Conservation (phyloP, 2,797 vertebrate species). For the Tokudaia tokunoshimensis region DNA sequence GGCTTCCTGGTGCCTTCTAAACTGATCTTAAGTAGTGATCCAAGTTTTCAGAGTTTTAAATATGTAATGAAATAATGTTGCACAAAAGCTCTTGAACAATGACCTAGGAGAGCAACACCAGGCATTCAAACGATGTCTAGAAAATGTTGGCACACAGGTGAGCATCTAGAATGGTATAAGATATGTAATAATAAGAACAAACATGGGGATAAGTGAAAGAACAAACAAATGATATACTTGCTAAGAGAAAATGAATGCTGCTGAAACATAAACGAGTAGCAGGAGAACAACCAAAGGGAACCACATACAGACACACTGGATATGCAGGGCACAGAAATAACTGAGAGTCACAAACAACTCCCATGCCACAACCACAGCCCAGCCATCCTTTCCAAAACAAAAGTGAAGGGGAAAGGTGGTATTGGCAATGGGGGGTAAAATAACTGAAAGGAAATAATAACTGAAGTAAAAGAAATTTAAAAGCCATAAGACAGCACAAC, state of each 20-base stretch:
- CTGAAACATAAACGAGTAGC: not conserved
- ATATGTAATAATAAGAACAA: not conserved
- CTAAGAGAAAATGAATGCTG: not conserved
- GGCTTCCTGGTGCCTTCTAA: not conserved
- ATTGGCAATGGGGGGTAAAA: too few species aligned
- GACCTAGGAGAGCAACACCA: not conserved
- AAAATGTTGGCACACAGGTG: not conserved
- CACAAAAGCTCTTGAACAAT: not conserved
- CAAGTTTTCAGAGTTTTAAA: not conserved
- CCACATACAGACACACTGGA: not conserved
- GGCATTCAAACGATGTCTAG: not conserved
- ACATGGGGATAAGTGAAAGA: not conserved
- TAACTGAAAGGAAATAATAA: not conserved
- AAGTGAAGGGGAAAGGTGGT: not conserved
- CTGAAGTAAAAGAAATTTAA: slow-evolving; percentile 33
- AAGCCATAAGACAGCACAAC: not conserved
- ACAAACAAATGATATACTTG: not conserved
- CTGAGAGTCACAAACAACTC: not conserved
- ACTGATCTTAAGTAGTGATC: not conserved
- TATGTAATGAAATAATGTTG: not conserved
- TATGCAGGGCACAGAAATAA: not conserved
- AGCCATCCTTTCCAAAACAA: not conserved
- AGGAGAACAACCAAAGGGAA: not conserved
- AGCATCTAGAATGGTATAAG: not conserved
- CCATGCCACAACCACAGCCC: not conserved